These are phyloP conservation scores for Rhingia rostrata DNA, from an alignment of 2,888 invertebrate species.

Conservation along the genomic window DNA sequence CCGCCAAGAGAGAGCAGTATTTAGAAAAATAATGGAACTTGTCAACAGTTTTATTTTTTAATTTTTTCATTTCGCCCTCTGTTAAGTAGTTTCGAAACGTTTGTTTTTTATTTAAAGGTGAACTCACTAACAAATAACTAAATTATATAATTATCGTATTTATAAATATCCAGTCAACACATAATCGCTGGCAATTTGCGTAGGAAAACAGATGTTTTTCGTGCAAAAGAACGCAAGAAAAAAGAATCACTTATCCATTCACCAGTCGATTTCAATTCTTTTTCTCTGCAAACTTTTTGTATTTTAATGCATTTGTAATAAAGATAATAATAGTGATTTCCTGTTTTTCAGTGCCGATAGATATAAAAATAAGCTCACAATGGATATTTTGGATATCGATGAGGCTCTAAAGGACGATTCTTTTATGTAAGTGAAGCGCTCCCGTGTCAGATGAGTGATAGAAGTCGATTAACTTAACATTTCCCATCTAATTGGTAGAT, in stretches of 20 bases:
- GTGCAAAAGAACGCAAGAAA: slow-evolving; percentile 30
- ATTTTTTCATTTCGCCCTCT: slow-evolving; percentile 59
- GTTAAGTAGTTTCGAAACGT: slow-evolving; percentile 65
- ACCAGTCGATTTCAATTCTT: not conserved
- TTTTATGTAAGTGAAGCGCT: slow-evolving; percentile 79
- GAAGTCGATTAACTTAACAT: slow-evolving; percentile 62
- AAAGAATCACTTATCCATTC: slow-evolving; percentile 20
- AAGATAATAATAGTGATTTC: slow-evolving; percentile 22
- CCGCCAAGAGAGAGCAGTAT: slow-evolving; percentile 62
- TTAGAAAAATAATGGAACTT: slow-evolving; percentile 68
- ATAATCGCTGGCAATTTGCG: slow-evolving; percentile 22
- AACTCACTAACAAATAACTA: slow-evolving; percentile 47
- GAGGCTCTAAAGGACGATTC: slow-evolving; percentile 83
- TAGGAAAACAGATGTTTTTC: slow-evolving; percentile 65
- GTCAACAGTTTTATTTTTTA: slow-evolving; percentile 73
- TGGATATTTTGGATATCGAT: slow-evolving; percentile 83
- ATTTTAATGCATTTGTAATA: slow-evolving; percentile 36
- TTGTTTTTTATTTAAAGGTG: slow-evolving; percentile 72
- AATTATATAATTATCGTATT: slow-evolving; percentile 66
- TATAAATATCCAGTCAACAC: slow-evolving; percentile 42
- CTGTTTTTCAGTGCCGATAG: slow-evolving; percentile 53
- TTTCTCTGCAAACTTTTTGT: slow-evolving; percentile 20
- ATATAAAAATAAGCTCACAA: slow-evolving; percentile 64
- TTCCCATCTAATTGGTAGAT: slow-evolving; percentile 76
- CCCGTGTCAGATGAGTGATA: not conserved